Evolutionary conservation across 2,888 invertebrate genomes (phyloP).

Genomic region (Byasa hedistus): DNA sequence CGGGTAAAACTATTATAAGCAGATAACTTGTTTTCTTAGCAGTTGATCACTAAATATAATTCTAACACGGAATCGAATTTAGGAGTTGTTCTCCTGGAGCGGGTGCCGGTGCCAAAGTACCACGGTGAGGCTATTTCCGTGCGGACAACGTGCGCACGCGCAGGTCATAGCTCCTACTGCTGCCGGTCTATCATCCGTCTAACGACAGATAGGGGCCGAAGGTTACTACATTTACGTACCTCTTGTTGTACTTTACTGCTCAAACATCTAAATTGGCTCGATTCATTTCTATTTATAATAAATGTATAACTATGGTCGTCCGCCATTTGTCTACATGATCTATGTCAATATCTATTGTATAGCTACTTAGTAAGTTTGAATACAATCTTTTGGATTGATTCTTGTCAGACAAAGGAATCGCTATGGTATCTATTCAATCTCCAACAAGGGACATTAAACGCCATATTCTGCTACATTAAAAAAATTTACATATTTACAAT

Average conservation of each 20-base stretch:
- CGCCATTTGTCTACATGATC: too few relatives aligned
- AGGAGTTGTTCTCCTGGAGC: constrained; percentile 61
- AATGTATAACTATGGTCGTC: too few relatives aligned
- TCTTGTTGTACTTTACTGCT: too few relatives aligned
- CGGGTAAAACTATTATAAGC: not conserved
- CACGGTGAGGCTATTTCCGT: constrained; percentile 62
- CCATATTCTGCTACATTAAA: not conserved
- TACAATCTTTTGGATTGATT: too few relatives aligned
- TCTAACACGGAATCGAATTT: constrained; percentile 21
- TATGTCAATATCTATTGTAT: too few relatives aligned
- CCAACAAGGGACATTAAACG: not conserved
- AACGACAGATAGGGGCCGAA: constrained; percentile 10
- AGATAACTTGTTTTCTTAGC: too few relatives aligned
- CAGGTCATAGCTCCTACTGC: constrained; percentile 56
- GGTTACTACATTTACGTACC: constrained; percentile 7
- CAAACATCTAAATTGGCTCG: not conserved
- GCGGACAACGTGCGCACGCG: constrained; percentile 45
- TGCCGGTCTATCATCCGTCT: constrained; percentile 37
- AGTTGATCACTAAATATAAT: not conserved
- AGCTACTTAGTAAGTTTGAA: too few relatives aligned
- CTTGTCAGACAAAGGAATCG: too few relatives aligned
- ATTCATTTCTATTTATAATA: too few relatives aligned
- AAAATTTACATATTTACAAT: not conserved
- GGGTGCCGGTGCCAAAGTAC: constrained; percentile 63
- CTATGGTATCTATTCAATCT: not conserved